A percentile compares a stretch with the other conserved stretches of the same genome.
Evolutionary conservation across 1,140 invertebrate genomes (phyloP).

Genomic region (Drosophila neocordata): DNA sequence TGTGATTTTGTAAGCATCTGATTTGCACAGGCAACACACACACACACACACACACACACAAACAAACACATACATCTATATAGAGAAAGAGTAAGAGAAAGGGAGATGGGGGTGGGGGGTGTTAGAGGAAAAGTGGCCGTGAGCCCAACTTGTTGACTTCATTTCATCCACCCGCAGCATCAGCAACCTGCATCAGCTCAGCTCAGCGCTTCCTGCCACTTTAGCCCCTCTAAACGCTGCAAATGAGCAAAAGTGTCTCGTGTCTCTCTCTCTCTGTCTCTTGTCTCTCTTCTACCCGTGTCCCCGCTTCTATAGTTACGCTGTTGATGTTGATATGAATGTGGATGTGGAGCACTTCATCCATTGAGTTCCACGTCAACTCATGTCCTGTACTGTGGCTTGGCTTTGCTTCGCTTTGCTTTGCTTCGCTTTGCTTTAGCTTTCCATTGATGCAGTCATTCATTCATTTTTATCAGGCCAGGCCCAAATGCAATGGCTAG

Average conservation of each 20-base stretch:
- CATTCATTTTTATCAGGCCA: conserved; percentile 25
- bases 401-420: not conserved
- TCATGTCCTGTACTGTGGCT: conserved; percentile 7
- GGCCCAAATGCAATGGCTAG: conserved; percentile 17
- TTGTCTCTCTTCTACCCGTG: not conserved
- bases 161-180: conserved; percentile 6
- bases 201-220: conserved; percentile 17
- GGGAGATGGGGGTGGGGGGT: not conserved
- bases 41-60: not conserved
- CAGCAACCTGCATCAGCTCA: conserved; percentile 8
- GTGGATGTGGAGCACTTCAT: not conserved
- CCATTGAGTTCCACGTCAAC: conserved; percentile 17
- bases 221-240: conserved; percentile 21
- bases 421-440: too few relatives aligned
- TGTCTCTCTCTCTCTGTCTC: conserved; percentile 5
- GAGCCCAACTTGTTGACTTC: conserved; percentile 21
- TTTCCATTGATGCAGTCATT: conserved; percentile 21
- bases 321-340: not conserved
- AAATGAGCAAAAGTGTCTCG: conserved; percentile 25
- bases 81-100: not conserved
- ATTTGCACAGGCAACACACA: conserved; percentile 3
- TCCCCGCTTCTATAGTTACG: not conserved
- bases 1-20: conserved; percentile 20
- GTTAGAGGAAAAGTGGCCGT: not conserved
- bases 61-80: not conserved